Percentiles rank a stretch among this genome's conserved stretches.
These are phyloP conservation scores for Pachydiplax longipennis DNA, from an alignment of 2,888 invertebrate species.

Conservation along the genomic window DNA sequence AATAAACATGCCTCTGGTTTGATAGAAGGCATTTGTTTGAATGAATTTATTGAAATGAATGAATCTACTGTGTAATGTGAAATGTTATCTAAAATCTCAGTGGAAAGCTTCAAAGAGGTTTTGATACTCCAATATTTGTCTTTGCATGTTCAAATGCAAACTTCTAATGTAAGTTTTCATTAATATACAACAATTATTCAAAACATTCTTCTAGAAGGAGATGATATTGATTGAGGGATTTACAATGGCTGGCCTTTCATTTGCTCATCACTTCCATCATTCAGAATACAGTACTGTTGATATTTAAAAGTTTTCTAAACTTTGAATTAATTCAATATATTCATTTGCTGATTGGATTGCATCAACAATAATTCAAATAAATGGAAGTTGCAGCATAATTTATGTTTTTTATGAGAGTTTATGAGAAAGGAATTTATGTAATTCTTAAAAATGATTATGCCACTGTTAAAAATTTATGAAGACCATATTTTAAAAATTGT, in stretches of 20 bases:
- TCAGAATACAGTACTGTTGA: not conserved
- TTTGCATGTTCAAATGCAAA: constrained; percentile 1
- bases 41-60: not conserved
- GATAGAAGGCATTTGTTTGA: constrained; percentile 8
- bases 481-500: not conserved
- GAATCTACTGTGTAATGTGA: not conserved
- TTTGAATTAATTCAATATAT: not conserved
- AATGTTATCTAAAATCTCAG: not conserved
- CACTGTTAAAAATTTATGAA: not conserved
- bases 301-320: not conserved
- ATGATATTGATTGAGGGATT: not conserved
- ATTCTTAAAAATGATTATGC: not conserved
- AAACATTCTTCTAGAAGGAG: constrained; percentile 19
- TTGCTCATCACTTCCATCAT: not conserved
- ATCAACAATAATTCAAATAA: not conserved
- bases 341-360: not conserved
- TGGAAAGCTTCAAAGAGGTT: not conserved
- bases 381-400: not conserved
- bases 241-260: not conserved
- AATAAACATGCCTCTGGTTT: not conserved
- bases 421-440: not conserved
- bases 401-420: not conserved
- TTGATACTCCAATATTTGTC: not conserved
- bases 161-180: not conserved
- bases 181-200: not conserved